phyloP scores from a whole-genome alignment of 2,888 invertebrate genomes.

The Drosophila flavopinicola region DNA sequence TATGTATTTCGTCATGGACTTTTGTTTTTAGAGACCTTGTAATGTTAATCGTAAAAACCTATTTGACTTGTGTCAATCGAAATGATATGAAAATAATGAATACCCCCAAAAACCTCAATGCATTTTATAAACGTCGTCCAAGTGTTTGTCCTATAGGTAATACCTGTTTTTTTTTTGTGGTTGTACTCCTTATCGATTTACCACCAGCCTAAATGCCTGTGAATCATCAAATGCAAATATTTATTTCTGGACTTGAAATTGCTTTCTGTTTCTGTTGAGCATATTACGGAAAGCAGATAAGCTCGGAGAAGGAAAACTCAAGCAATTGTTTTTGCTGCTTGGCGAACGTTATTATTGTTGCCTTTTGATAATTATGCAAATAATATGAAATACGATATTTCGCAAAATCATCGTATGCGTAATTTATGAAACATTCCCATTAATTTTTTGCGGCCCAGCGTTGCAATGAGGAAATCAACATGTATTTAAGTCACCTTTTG shows the following conservation, averaged over 20 bases:
- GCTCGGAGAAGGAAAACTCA: no score
- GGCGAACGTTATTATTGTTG: neutral
- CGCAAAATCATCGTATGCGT: neutral
- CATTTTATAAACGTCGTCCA: constrained; percentile 20
- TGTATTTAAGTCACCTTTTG: no score
- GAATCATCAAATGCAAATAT: neutral
- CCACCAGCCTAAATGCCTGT: no score
- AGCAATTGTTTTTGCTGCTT: no score
- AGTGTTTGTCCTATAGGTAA: neutral
- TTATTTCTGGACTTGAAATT: neutral
- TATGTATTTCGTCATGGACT: constrained; percentile 41
- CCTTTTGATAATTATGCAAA: neutral
- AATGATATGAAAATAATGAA: constrained; percentile 23
- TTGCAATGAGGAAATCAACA: no score
- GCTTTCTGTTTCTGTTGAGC: neutral
- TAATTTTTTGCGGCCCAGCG: no score
- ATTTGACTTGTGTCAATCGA: constrained; percentile 21
- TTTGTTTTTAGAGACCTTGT: constrained; percentile 61
- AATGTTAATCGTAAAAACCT: constrained; percentile 45
- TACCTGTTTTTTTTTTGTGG: neutral
- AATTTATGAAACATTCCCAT: no score
- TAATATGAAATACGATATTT: neutral
- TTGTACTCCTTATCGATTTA: no score
- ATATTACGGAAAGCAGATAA: no score
- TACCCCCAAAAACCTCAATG: constrained; percentile 27